These are phyloP conservation scores for Phasianus colchicus DNA, from an alignment of 2,113 vertebrate species.

Conservation along the genomic window DNA sequence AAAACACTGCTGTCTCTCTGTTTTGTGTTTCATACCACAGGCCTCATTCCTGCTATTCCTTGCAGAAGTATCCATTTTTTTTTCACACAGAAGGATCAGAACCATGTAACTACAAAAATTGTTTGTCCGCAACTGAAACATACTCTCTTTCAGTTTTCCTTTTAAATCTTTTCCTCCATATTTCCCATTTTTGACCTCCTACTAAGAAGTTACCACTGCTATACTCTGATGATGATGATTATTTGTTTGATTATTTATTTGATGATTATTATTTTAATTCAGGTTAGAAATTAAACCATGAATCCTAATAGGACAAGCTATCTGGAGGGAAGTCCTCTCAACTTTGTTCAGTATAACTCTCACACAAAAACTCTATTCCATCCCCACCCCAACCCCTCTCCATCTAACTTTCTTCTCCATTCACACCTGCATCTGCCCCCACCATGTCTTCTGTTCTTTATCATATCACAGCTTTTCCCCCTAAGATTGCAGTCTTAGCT, in stretches of 20 bases:
- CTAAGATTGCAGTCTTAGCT: neutral
- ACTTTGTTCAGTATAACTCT: neutral
- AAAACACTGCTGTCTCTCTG: neutral
- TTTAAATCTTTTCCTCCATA: neutral
- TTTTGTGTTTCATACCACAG: neutral
- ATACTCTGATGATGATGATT: rapidly evolving
- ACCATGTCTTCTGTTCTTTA: neutral
- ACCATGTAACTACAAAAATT: neutral
- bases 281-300: neutral
- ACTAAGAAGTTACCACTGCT: neutral
- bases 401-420: neutral
- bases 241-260: no score
- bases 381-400: neutral
- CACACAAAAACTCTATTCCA: neutral
- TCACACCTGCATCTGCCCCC: neutral
- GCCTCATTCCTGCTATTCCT: neutral
- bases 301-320: neutral
- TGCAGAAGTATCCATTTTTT: neutral
- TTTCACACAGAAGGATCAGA: neutral
- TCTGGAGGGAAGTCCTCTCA: neutral
- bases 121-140: neutral
- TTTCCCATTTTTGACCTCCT: neutral
- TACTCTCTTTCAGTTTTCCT: neutral
- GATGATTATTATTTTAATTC: neutral
- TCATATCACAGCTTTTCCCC: neutral